Conservation (phyloP, 1,140 invertebrate genomes). For the Mya arenaria region DNA sequence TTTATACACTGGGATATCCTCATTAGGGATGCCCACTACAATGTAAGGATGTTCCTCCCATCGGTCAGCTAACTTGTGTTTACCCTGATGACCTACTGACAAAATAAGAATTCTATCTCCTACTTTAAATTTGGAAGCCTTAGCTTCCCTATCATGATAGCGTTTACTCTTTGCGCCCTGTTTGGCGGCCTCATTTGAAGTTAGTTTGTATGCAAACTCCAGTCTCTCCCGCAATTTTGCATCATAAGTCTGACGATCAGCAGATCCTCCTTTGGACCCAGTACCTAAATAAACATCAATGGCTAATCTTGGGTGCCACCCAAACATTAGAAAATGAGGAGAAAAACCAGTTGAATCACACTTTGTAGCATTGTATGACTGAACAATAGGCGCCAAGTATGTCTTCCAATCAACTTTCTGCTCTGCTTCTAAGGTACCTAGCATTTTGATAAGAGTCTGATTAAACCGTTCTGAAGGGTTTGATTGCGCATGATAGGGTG, state of each 20-base stretch:
- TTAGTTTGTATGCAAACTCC: too few relatives aligned
- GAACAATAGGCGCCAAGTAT: slow-evolving; percentile 1
- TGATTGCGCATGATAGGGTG: slow-evolving; percentile 13
- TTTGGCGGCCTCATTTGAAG: too few relatives aligned
- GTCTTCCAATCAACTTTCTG: slow-evolving; percentile 27
- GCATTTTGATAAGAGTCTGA: slow-evolving; percentile 9
- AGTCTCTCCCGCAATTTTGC: too few relatives aligned
- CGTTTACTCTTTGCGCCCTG: too few relatives aligned
- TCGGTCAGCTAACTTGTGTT: too few relatives aligned
- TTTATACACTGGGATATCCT: slow-evolving; percentile 12
- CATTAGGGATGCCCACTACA: neutral
- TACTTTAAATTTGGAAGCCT: too few relatives aligned
- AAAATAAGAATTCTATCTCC: too few relatives aligned
- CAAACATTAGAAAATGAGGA: slow-evolving; percentile 13
- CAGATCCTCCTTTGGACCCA: neutral
- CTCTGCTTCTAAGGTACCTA: slow-evolving; percentile 13
- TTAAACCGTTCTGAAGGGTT: slow-evolving; percentile 14
- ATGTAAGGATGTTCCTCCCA: slow-evolving; percentile 18
- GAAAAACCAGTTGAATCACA: slow-evolving; percentile 17
- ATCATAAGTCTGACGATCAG: too few relatives aligned
- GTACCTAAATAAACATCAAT: slow-evolving; percentile 27
- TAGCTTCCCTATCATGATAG: too few relatives aligned
- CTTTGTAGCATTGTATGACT: slow-evolving; percentile 23
- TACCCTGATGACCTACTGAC: too few relatives aligned
- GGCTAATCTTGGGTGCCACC: slow-evolving; percentile 10